phyloP scores from a whole-genome alignment of 2,797 vertebrate genomes.

The Miichthys miiuy region DNA sequence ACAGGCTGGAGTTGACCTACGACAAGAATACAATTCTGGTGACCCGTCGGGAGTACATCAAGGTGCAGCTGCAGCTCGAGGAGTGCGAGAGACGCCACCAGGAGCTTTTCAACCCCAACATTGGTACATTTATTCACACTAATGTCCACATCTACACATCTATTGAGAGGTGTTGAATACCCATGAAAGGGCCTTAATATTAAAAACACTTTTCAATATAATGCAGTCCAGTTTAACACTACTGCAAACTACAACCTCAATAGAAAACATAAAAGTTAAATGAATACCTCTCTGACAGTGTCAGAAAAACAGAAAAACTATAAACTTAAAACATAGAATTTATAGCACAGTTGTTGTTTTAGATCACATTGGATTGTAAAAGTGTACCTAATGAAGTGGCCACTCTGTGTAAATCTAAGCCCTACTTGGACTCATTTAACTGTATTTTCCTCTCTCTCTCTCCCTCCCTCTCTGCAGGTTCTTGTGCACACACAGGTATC shows the following conservation, averaged over 20 bases:
- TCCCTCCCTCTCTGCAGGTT: slow-evolving; percentile 53
- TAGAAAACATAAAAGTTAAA: no score
- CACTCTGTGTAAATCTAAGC: background rate
- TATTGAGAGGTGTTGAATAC: no score
- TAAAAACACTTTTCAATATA: no score
- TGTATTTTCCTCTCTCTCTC: background rate
- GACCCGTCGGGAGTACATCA: slow-evolving; percentile 67
- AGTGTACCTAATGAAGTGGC: no score
- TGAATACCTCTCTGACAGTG: no score
- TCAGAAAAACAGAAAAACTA: no score
- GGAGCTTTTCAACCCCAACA: slow-evolving; percentile 75
- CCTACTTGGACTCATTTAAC: background rate
- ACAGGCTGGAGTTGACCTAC: slow-evolving; percentile 64
- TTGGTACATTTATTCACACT: slow-evolving; percentile 54
- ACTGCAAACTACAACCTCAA: no score
- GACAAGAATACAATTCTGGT: slow-evolving; percentile 70
- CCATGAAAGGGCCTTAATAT: no score
- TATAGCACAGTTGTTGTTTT: no score
- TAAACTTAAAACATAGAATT: no score
- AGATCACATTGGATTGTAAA: no score
- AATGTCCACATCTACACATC: background rate
- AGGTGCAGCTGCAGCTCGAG: slow-evolving; percentile 75
- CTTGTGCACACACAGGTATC: slow-evolving; percentile 79
- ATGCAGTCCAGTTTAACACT: no score
- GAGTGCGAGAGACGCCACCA: slow-evolving; percentile 75